Evolutionary conservation across 2,113 vertebrate species (phyloP), one percentile per base, ranked within the genome.

Genomic region (Psephotus haematonotus): DNA sequence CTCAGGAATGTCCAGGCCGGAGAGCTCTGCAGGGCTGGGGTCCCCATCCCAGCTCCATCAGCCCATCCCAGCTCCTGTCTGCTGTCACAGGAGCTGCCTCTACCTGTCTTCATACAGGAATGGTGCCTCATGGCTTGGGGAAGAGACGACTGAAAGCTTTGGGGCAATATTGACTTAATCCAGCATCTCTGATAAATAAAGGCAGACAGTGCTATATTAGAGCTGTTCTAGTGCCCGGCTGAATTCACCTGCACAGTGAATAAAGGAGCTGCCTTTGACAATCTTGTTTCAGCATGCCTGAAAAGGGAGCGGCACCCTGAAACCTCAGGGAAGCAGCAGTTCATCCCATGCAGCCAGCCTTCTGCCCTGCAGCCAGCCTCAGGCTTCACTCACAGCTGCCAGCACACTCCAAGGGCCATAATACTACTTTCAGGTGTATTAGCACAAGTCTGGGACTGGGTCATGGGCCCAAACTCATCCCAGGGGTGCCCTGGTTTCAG

Each of bases 361-460:
- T 33, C 43, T 67, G 47, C 63, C 47, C 47, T 35, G 43, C 47
- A 49, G 37, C 27, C 46, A 50, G 44, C 33, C 57, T 60, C 82
- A 39, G 35, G 31, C 70, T 63, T 59, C 23, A 1, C 33, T 17
- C 53, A 13, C 39, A 17, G 33, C 49, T 74, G 33, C 27, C 49
- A 60, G 67, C 59, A 33, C 52, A 24, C 13, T 5, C 17, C 3
- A 1, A 76, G 9, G 13, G 49, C 1, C 47, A 11, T 39, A 53
- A 39, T 53, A 35, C 50, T 37, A 23, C 31, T 78, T 47, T 10
- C 33, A 53, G 53, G 13, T 7, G 46, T 31, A 12, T 24, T 5
- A n/a, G 33, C 17, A 44, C n/a, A 31, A 49, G 43, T 5, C 2
- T 0, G 3, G 43, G 43, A n/a, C 43, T 9, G 27, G 29, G 12